These are phyloP conservation scores for Notamacropus eugenii DNA, from an alignment of 2,797 vertebrate genomes.

Conservation along the genomic window DNA sequence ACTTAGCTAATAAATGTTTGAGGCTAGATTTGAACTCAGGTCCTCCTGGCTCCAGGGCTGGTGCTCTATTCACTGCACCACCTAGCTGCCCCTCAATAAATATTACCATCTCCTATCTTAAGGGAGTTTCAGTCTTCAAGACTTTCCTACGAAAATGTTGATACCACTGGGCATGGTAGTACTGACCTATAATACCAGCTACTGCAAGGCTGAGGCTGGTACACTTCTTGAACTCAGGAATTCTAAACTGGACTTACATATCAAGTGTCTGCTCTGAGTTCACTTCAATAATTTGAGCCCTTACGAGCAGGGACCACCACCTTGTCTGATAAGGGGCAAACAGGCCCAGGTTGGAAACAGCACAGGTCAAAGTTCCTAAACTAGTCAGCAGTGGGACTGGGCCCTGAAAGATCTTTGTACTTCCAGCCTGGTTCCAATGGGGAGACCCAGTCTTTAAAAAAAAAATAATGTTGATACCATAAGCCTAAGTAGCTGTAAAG, in stretches of 20 bases:
- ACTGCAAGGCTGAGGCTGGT: neutral
- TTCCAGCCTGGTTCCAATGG: neutral
- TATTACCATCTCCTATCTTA: neutral
- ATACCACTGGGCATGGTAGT: neutral
- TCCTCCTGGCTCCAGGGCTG: neutral
- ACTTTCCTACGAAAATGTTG: neutral
- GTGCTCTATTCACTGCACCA: neutral
- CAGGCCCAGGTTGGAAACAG: neutral
- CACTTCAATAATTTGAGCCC: neutral
- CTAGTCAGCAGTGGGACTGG: neutral
- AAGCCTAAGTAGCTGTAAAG: neutral
- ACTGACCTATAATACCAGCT: too few species aligned
- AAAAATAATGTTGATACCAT: neutral
- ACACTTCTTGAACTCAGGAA: neutral
- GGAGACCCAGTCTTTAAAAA: neutral
- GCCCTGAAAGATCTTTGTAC: neutral
- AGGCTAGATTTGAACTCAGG: neutral
- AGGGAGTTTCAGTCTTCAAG: neutral
- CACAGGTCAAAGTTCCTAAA: neutral
- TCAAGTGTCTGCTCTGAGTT: neutral
- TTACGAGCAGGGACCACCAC: neutral
- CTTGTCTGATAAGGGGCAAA: neutral
- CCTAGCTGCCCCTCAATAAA: neutral
- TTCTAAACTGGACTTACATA: neutral
- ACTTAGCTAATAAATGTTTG: neutral